phyloP scores from a whole-genome alignment of 1,140 invertebrate genomes.

The Conus ventricosus region DNA sequence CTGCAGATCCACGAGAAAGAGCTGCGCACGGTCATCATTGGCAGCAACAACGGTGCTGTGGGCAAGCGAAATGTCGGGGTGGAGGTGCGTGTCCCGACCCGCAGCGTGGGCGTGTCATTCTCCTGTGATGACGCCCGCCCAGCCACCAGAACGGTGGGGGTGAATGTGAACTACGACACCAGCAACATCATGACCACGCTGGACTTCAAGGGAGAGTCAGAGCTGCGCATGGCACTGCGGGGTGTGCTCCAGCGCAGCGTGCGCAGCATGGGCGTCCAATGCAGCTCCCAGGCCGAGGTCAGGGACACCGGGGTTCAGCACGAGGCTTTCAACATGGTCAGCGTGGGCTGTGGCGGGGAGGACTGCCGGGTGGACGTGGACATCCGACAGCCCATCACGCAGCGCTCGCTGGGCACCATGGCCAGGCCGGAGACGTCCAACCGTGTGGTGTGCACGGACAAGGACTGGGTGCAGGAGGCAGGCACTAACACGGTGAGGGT shows the following conservation, averaged over 20 bases:
- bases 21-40: slow-evolving; percentile 72
- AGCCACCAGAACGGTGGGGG: slow-evolving; percentile 50
- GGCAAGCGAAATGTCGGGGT: slow-evolving; percentile 80
- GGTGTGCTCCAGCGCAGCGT: slow-evolving; percentile 68
- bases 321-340: slow-evolving; percentile 48
- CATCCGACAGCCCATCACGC: slow-evolving; percentile 53
- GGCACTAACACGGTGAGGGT: slow-evolving; percentile 64
- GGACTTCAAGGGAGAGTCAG: slow-evolving; percentile 65
- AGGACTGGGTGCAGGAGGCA: slow-evolving; percentile 65
- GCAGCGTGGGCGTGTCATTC: slow-evolving; percentile 75
- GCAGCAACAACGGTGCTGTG: slow-evolving; percentile 53
- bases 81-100: slow-evolving; percentile 81
- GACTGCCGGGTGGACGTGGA: slow-evolving; percentile 65
- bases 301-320: slow-evolving; percentile 49
- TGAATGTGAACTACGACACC: slow-evolving; percentile 66
- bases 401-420: slow-evolving; percentile 60
- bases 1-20: slow-evolving; percentile 74
- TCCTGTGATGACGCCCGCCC: slow-evolving; percentile 65
- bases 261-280: slow-evolving; percentile 64
- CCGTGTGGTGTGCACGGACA: slow-evolving; percentile 61
- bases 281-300: slow-evolving; percentile 51
- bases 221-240: slow-evolving; percentile 65
- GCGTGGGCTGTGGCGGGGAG: slow-evolving; percentile 62
- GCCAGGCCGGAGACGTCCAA: slow-evolving; percentile 62
- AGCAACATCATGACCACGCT: slow-evolving; percentile 59